Base-by-base conservation (phyloP, 1,140 invertebrate species). In the Scaptomyza hsui region DNA sequence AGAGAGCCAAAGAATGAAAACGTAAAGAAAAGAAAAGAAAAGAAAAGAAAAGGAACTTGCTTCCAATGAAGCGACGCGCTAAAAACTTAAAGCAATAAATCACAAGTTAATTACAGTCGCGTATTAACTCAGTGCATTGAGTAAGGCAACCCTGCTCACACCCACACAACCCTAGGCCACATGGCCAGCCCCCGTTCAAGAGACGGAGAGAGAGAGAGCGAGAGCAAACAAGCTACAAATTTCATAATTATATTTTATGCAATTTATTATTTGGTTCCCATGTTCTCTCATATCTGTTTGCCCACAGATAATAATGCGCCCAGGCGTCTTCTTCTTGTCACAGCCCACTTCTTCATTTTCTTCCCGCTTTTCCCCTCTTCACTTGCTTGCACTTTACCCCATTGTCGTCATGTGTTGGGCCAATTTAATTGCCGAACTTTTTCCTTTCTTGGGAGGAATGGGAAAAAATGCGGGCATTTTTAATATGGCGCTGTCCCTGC, bases 181-280 rank as follows among this genome's bases (percentile, higher is more conserved):
- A 60, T 60, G 41, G 32, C 59, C 67, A 10, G 49, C 44, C 24
- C 1, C 48, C 39, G 44, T 24, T 2, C 12, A 6, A 24, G 7
- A 29, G 7, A 9, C 1, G 9, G 26, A 9, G 6, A 37, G 35
- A 9, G 26, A 29, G 26, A 29, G 26, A 37, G 35, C 26, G 15
- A 18, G 16, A 51, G 16, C 55, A 52, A 65, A 69, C 69, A 61
- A 52, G 72, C 78, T 76, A 89, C 78, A 89, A 88, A 90, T 90
- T 88, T 72, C 75, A 85, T 90, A 90, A 90, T 90, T 89, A 90
- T 90, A 90, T 90, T 90, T 90, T 89, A 88, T 89, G 79, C 68
- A 78, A 75, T 90, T 88, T 89, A 89, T 88, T 88, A 89, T 88
- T 88, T 85, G 80, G 80, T 76, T 63, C 59, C 74, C 26, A 5